Evolutionary conservation across 2,797 vertebrate species (phyloP), one percentile per base, ranked within the genome.

Genomic region (Sandelia bainsii): DNA sequence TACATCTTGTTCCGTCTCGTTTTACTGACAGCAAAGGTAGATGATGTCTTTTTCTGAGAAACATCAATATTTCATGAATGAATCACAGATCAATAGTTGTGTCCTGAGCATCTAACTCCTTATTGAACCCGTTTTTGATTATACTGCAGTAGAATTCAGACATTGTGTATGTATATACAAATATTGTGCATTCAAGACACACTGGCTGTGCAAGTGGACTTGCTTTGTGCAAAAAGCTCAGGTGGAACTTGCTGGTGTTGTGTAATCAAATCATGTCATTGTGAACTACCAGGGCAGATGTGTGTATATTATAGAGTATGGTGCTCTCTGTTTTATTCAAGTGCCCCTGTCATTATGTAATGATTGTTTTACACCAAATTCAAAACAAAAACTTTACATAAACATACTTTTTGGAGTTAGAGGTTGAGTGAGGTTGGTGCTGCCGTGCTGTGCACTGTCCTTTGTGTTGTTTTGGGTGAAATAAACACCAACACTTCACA

Each of bases 1-100:
- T 58, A 56, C 62, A 64, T 53, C 23, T 52, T 70, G 39, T 63
- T 53, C 52, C 29, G 1, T 59, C 67, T 75, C 63, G 60, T 54
- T 63, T 67, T 11, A 62, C 46, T 56, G 25, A 58, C 62, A 57
- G 52, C n/a, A 57, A 69, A 70, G 52, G 56, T 34, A 75, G 78
- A 69, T 65, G 56, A 75, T 84, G 76, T 88, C n/a, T n/a, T 88
- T 83, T 81, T 52, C 80, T 54, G 58, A 78, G 73, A 58, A 2
- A 48, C 46, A 85, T 90, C 34, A 78, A 86, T 90, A 84, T 83
- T 91, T 90, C 77, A 91, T 87, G 76, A 85, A 80, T 49, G 73
- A 53, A 77, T 85, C 69, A 45, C 22, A 61, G 69, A 91, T 92
- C 85, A 72, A 87, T 85, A 83, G 23, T 67, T 6, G 37, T 80